A percentile compares a stretch with the other conserved stretches of the same genome.
Evolutionary conservation across 2,113 vertebrate genomes (phyloP).

Genomic region (Parotia lawesii): DNA sequence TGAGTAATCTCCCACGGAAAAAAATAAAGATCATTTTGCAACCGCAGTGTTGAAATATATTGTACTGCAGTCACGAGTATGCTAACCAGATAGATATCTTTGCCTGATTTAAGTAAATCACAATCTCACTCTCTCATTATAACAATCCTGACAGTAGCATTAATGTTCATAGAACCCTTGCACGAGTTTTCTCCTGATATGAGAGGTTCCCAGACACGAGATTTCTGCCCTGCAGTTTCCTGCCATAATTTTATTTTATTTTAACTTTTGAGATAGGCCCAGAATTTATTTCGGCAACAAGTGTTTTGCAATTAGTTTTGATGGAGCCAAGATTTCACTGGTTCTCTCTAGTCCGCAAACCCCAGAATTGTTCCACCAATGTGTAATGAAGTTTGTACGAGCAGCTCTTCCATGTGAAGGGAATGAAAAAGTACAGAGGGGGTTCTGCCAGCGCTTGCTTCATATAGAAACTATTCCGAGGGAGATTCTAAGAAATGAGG

Average conservation of each 20-base stretch:
- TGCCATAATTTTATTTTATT: background rate
- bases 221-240: background rate
- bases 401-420: background rate
- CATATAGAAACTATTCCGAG: background rate
- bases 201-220: background rate
- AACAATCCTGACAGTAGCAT: background rate
- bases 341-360: background rate
- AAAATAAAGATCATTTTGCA: constrained; percentile 46
- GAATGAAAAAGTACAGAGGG: background rate
- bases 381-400: background rate
- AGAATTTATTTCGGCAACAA: background rate
- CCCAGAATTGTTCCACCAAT: background rate
- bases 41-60: constrained; percentile 30
- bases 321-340: constrained; percentile 23
- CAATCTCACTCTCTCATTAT: background rate
- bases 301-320: constrained; percentile 41
- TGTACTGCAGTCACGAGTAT: background rate
- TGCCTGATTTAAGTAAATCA: constrained; percentile 12
- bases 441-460: constrained; percentile 9
- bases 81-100: constrained; percentile 31
- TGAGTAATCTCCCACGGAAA: constrained; percentile 44
- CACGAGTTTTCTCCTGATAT: background rate
- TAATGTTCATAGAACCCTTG: background rate
- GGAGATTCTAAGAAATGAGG: background rate
- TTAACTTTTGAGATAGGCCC: background rate